Conservation (phyloP, 2,888 invertebrate genomes). For the Chironomus riparius region DNA sequence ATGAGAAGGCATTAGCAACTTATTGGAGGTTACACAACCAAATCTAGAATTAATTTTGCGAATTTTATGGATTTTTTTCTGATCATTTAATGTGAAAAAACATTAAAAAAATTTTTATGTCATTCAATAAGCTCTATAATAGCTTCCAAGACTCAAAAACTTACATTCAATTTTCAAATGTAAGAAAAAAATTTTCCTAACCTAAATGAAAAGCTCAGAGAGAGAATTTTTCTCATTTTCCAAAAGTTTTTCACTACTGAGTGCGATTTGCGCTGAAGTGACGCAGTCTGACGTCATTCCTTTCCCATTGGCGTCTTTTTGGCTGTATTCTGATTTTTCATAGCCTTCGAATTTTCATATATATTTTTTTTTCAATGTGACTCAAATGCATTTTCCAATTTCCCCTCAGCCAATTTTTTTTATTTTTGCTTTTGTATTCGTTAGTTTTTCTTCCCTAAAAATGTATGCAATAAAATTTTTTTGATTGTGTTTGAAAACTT, state of each 20-base stretch:
- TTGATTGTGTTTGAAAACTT: too few relatives aligned
- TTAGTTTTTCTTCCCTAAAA: neutral
- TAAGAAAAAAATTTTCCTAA: neutral
- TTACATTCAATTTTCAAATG: too few relatives aligned
- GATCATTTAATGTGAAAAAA: too few relatives aligned
- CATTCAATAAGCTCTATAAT: too few relatives aligned
- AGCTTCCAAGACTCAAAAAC: too few relatives aligned
- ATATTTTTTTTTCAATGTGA: neutral
- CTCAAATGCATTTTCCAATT: conserved; percentile 8
- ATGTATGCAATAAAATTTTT: neutral
- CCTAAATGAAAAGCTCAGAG: neutral
- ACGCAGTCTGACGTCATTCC: conserved; percentile 34
- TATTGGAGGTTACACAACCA: conserved; percentile 18
- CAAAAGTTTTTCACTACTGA: neutral
- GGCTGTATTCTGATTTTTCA: conserved; percentile 20
- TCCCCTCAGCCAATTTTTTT: neutral
- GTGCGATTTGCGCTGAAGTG: conserved; percentile 33
- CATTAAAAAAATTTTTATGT: too few relatives aligned
- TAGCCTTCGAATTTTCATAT: neutral
- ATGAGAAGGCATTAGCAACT: conserved; percentile 17
- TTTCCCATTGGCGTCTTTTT: conserved; percentile 29
- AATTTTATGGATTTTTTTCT: too few relatives aligned
- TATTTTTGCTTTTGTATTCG: too few relatives aligned
- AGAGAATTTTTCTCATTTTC: neutral
- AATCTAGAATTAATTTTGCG: neutral